Conservation (phyloP, 2,797 vertebrate genomes). For the Falco peregrinus region DNA sequence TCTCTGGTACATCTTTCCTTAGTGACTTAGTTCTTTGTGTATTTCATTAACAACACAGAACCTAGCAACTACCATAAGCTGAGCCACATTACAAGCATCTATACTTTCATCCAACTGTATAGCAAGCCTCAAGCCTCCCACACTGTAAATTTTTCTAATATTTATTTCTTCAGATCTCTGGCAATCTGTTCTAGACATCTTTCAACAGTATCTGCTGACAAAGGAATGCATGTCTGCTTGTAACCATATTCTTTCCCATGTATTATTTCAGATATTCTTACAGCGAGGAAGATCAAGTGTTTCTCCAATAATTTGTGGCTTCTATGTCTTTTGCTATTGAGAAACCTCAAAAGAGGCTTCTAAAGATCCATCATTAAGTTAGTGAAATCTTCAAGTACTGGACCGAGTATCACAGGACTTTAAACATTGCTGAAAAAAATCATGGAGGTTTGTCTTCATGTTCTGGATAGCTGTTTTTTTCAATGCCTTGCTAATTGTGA, state of each 20-base stretch:
- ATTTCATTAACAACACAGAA: background rate
- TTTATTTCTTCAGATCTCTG: background rate
- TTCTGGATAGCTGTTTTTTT: background rate
- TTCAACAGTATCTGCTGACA: background rate
- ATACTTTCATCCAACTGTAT: background rate
- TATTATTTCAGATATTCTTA: background rate
- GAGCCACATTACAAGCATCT: background rate
- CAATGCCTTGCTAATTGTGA: background rate
- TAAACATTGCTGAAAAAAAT: background rate
- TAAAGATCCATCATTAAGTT: background rate
- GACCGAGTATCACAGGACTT: background rate
- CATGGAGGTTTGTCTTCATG: background rate
- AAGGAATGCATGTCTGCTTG: background rate
- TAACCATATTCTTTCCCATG: background rate
- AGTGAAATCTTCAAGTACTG: background rate
- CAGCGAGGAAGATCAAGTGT: background rate
- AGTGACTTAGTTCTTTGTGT: background rate
- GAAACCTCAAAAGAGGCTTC: background rate
- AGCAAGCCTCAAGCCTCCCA: background rate
- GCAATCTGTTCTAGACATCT: background rate
- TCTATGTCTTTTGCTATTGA: background rate
- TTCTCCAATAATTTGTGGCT: background rate
- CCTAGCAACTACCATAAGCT: accelerated
- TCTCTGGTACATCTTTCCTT: background rate
- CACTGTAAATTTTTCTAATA: background rate